Base-by-base conservation (phyloP, 2,888 invertebrate species). In the Calliscelio sp. region DNA sequence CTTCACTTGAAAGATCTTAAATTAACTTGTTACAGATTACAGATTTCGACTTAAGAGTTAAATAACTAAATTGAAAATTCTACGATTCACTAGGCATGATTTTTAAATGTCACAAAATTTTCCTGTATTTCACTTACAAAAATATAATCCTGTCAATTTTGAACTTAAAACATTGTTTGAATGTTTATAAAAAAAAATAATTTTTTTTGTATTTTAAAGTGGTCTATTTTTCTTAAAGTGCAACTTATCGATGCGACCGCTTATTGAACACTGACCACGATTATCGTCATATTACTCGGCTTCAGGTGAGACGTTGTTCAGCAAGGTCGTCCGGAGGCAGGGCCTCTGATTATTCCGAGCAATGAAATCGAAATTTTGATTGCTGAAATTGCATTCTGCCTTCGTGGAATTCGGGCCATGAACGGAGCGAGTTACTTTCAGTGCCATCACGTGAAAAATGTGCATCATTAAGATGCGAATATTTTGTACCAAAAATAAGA, bases 221-320 rank as follows among this genome's bases (percentile, higher is more conserved):
- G 38, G 55, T 32, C 44, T 46, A 25, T 61, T 80, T 63, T 73
- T 7, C 53, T 46, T 55, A 65, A 81, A 77, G 51, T 78, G 53
- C 53, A 77, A 73, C 66, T 78, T 73, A 73, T 75, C 85, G 78
- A 86, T 81, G 66, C 85, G 75, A 71, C 70, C 44, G 75, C 63
- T 81, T 81, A 86, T 84, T 84, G 75, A 79, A 68, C 57, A 84
- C 85, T 86, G 85, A 81, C 83, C 78, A 73, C 70, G 61, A 84
- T 84, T 68, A 81, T 81, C 78, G 68, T 71, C n/a, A n/a, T 75
- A 71, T 81, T 75, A 71, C 78, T 84, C 66, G 79, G 74, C 82
- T 75, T 57, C 71, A 77, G 79, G 79, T 73, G 79, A 84, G 85
- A 83, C 73, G 81, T 77, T 84, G 81, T 73, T 71, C 77, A 78